These are phyloP conservation scores for Nylanderia fulva DNA, from an alignment of 1,140 invertebrate genomes.

Conservation along the genomic window DNA sequence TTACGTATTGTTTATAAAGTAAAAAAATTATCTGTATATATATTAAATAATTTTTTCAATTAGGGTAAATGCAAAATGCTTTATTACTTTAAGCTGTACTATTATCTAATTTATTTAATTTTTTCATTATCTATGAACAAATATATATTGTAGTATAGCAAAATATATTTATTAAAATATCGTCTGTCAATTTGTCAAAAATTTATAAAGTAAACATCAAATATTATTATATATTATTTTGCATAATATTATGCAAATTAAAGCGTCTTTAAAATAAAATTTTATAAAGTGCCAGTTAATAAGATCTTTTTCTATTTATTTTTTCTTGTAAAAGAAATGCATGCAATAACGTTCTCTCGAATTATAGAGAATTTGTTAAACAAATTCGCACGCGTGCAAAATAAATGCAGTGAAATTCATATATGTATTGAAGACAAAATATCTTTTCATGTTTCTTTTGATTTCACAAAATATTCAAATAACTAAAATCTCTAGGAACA, in stretches of 20 bases:
- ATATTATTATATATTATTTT: background rate
- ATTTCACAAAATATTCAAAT: background rate
- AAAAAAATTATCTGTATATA: slow-evolving; percentile 1
- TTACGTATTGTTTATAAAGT: background rate
- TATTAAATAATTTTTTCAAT: background rate
- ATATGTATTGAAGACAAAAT: background rate
- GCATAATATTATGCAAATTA: background rate
- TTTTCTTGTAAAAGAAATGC: background rate
- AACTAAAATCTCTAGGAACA: background rate
- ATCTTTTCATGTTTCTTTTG: background rate
- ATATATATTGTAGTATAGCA: too few relatives aligned
- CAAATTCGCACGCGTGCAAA: background rate
- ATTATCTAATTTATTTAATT: background rate
- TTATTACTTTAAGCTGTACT: background rate
- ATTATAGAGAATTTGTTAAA: background rate
- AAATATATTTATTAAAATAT: background rate
- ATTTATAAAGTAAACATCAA: too few relatives aligned
- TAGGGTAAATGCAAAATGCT: background rate
- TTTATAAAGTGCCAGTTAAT: background rate
- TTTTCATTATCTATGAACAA: background rate
- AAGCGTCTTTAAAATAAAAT: background rate
- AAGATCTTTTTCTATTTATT: background rate
- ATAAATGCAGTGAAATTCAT: background rate
- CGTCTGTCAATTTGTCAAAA: background rate
- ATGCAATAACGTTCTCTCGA: background rate